Evolutionary conservation across 2,113 vertebrate species (phyloP).

Genomic region (Neogale vison): DNA sequence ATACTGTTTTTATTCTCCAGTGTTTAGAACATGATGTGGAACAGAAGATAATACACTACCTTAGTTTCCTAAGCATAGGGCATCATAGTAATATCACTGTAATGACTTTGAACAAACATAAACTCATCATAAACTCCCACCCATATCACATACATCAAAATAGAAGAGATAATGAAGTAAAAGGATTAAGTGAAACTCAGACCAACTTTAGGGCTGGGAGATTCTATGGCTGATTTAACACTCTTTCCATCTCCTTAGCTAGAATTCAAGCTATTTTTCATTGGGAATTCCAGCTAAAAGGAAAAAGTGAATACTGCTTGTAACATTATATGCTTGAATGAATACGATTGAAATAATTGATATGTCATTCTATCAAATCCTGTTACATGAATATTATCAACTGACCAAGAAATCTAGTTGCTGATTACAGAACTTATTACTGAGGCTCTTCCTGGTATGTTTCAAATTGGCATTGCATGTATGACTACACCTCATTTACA

Average conservation of each 20-base stretch:
- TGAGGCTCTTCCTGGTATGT: background rate
- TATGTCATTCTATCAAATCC: constrained; percentile 45
- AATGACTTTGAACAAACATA: background rate
- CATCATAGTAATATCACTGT: background rate
- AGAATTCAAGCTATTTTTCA: background rate
- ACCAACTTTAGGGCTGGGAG: background rate
- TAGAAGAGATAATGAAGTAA: background rate
- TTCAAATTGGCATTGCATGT: background rate
- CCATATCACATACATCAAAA: background rate
- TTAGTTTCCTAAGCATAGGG: background rate
- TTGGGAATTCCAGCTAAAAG: too few relatives aligned
- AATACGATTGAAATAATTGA: constrained; percentile 48
- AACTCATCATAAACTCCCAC: background rate
- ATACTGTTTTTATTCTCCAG: background rate
- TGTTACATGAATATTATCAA: constrained; percentile 56
- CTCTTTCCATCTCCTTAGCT: background rate
- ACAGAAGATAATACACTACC: background rate
- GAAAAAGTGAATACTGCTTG: constrained; percentile 19
- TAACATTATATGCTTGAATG: constrained; percentile 32
- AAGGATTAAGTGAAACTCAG: background rate
- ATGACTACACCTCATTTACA: background rate
- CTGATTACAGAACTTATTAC: constrained; percentile 21
- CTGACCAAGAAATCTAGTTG: constrained; percentile 37
- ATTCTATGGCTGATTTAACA: background rate
- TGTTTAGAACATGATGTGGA: background rate